Conservation (phyloP, 2,113 vertebrate species). For the Ornithorhynchus anatinus region DNA sequence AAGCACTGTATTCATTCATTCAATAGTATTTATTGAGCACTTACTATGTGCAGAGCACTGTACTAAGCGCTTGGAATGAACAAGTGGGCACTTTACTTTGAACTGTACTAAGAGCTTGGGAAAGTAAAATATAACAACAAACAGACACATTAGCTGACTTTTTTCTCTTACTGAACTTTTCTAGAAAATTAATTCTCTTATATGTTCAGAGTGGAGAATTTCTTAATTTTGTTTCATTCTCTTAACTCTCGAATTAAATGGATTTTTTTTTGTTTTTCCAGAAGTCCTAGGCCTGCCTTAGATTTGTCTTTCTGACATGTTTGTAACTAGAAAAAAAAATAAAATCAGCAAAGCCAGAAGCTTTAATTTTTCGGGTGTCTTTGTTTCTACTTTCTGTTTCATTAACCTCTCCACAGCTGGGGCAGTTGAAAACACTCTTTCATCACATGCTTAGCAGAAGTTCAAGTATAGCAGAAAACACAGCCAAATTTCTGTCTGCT, state of each 20-base stretch:
- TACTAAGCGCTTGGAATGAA: too few species aligned
- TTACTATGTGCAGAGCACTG: too few species aligned
- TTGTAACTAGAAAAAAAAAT: slow-evolving; percentile 52
- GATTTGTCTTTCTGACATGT: slow-evolving; percentile 10
- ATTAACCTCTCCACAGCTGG: slow-evolving; percentile 61
- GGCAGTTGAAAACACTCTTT: slow-evolving; percentile 69
- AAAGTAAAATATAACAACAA: too few species aligned
- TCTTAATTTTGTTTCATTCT: too few species aligned
- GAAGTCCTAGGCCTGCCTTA: neutral
- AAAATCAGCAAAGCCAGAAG: slow-evolving; percentile 51
- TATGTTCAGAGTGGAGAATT: too few species aligned
- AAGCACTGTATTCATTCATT: too few species aligned
- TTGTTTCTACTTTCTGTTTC: slow-evolving; percentile 59
- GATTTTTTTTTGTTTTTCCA: too few species aligned
- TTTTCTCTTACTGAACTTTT: neutral
- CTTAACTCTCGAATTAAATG: slow-evolving; percentile 14
- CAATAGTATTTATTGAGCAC: too few species aligned
- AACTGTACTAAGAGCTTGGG: too few species aligned
- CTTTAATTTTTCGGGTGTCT: slow-evolving; percentile 46
- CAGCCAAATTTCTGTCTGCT: slow-evolving; percentile 65
- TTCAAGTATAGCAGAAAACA: slow-evolving; percentile 49
- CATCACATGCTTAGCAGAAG: slow-evolving; percentile 64
- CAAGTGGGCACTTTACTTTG: too few species aligned
- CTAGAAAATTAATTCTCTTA: neutral
- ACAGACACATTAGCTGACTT: too few species aligned